Evolutionary conservation across 1,140 invertebrate genomes (phyloP).

Genomic region (Rhizoglyphus robini): DNA sequence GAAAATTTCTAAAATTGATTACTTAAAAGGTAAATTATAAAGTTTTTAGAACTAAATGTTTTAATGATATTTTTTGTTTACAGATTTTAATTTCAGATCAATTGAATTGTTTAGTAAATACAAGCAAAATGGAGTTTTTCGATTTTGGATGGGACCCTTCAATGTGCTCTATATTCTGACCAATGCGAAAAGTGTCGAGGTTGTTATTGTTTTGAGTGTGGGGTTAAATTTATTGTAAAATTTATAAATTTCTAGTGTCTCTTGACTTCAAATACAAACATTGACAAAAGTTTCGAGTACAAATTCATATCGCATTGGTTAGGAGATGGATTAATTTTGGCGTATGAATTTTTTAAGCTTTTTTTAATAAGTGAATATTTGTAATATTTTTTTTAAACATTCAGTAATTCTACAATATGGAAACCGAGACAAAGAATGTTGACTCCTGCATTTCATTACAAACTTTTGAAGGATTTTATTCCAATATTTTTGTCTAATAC

Average conservation of each 20-base stretch:
- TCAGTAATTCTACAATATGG: constrained; percentile 36
- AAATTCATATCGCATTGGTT: constrained; percentile 58
- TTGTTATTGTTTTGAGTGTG: background rate
- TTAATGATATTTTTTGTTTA: background rate
- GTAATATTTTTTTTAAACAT: background rate
- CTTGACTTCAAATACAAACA: background rate
- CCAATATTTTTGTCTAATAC: constrained; percentile 39
- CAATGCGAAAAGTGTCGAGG: constrained; percentile 11
- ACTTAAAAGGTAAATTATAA: background rate
- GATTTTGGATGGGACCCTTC: constrained; percentile 2
- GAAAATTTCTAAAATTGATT: background rate
- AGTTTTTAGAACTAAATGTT: too few relatives aligned
- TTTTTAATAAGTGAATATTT: background rate
- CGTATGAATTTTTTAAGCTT: background rate
- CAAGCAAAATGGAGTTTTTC: background rate
- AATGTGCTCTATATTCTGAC: background rate
- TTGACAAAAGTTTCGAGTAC: constrained; percentile 44
- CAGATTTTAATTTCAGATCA: background rate
- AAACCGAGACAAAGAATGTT: constrained; percentile 36
- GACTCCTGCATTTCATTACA: constrained; percentile 44
- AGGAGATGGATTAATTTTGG: constrained; percentile 64
- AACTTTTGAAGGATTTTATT: constrained; percentile 41
- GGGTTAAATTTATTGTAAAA: background rate
- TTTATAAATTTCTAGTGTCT: too few relatives aligned
- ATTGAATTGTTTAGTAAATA: background rate